A percentile compares a stretch with the other conserved stretches of the same genome.
Evolutionary conservation across 2,888 invertebrate genomes (phyloP).

Genomic region (Amaurobius ferox): DNA sequence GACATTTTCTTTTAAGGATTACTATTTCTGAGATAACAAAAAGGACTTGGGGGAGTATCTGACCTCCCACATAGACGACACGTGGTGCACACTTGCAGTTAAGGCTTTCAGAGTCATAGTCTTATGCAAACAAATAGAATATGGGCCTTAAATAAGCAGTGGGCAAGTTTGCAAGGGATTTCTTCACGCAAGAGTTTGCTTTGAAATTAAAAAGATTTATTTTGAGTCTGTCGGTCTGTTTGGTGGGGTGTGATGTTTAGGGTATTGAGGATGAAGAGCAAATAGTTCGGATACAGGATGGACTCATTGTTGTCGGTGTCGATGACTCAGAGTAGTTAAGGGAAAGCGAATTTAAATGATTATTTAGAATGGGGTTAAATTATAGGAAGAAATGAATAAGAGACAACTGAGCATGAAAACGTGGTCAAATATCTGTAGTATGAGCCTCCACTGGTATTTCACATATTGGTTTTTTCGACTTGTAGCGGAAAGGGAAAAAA

Average conservation of each 20-base stretch:
- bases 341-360: too few species aligned
- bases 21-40: constrained; percentile 44
- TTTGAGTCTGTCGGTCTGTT: constrained; percentile 23
- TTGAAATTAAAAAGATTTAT: constrained; percentile 56
- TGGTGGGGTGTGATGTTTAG: background rate
- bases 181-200: constrained; percentile 34
- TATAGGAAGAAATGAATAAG: too few species aligned
- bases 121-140: constrained; percentile 60
- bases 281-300: too few species aligned
- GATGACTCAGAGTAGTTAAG: too few species aligned
- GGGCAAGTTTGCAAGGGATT: background rate
- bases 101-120: background rate
- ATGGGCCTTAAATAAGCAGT: constrained; percentile 60
- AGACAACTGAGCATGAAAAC: too few species aligned
- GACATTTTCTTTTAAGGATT: constrained; percentile 37
- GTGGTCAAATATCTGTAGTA: too few species aligned
- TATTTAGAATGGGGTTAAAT: too few species aligned
- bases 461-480: too few species aligned
- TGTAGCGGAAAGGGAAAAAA: too few species aligned
- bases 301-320: too few species aligned
- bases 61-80: constrained; percentile 63
- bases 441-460: too few species aligned
- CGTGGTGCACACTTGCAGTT: constrained; percentile 51
- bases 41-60: constrained; percentile 8
- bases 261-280: too few species aligned